Percentiles rank a stretch among this genome's conserved stretches.
phyloP scores from a whole-genome alignment of 2,888 invertebrate genomes.

The Athalia cordata region DNA sequence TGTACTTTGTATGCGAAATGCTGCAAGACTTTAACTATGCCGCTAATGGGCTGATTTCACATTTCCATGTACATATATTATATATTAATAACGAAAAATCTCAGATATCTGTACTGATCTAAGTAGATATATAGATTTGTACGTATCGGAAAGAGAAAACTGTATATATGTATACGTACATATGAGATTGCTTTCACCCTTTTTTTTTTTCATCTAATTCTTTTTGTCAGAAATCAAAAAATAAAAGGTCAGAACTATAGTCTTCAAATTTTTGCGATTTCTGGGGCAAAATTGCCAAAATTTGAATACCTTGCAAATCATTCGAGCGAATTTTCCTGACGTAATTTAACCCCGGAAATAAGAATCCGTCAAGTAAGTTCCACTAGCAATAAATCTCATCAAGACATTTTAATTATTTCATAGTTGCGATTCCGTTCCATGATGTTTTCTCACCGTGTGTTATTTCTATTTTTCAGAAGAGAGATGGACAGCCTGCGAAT shows the following conservation, averaged over 20 bases:
- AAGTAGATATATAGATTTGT: not conserved
- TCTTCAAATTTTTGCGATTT: not conserved
- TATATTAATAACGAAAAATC: not conserved
- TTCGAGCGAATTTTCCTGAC: no score
- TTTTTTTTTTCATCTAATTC: not conserved
- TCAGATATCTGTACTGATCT: not conserved
- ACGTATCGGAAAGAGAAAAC: not conserved
- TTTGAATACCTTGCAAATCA: no score
- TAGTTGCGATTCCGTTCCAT: no score
- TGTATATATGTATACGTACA: no score
- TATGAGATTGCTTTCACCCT: not conserved
- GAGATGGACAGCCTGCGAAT: no score
- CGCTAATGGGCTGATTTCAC: slow-evolving; percentile 19
- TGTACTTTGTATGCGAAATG: slow-evolving; percentile 7
- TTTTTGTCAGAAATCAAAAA: not conserved
- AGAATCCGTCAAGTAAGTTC: no score
- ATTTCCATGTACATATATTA: slow-evolving; percentile 10
- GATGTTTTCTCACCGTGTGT: no score
- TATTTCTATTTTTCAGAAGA: no score
- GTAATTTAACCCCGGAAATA: no score
- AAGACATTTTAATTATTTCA: no score
- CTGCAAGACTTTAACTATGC: not conserved
- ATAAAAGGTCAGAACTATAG: no score
- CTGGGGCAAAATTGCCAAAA: not conserved
- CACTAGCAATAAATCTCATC: no score